phyloP scores from a whole-genome alignment of 2,113 vertebrate species.

The Rhinopomastus cyanomelas region DNA sequence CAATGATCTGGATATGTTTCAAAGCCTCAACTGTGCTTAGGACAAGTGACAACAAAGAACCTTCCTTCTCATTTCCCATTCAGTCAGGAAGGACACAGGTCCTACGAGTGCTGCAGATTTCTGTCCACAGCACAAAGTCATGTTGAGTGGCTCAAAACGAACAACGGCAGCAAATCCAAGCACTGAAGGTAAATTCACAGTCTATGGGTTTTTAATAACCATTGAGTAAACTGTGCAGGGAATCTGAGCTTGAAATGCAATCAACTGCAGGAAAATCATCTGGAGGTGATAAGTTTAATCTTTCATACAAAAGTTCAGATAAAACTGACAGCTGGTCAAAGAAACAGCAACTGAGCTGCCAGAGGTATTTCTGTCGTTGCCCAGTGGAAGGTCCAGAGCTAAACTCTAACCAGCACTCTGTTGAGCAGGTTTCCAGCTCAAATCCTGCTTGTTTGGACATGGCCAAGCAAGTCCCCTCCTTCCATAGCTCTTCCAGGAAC shows the following conservation, averaged over 20 bases:
- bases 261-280: neutral
- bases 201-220: neutral
- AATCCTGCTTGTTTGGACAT: neutral
- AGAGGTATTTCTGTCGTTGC: neutral
- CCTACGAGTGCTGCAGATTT: neutral
- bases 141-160: neutral
- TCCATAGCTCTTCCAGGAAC: neutral
- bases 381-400: neutral
- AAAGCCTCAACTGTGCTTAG: neutral
- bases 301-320: neutral
- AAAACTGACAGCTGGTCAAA: neutral
- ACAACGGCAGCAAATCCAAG: neutral
- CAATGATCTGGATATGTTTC: neutral
- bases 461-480: neutral
- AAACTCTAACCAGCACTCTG: neutral
- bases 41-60: conserved; percentile 27
- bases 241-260: neutral
- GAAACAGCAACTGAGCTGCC: neutral
- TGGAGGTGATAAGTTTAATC: neutral
- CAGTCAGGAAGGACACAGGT: neutral
- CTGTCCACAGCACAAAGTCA: conserved; percentile 1
- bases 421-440: neutral
- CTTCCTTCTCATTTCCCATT: conserved; percentile 2
- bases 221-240: neutral
- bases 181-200: neutral